A percentile compares a stretch with the other conserved stretches of the same genome.
These are phyloP conservation scores for Malacoraja senta DNA, from an alignment of 2,797 vertebrate species.

Conservation along the genomic window DNA sequence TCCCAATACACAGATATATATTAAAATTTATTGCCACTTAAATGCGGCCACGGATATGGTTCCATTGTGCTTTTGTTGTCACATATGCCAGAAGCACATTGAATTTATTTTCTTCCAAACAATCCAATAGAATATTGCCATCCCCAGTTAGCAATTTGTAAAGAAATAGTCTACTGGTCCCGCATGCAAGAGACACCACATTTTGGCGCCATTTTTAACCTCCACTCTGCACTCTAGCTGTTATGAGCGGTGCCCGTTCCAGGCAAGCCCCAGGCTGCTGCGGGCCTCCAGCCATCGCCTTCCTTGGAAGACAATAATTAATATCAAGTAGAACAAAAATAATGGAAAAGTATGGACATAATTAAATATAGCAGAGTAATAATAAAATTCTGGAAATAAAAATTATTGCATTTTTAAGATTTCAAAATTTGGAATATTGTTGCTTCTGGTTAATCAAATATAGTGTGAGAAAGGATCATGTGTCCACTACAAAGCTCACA, in stretches of 20 bases:
- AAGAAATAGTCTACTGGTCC: too few relatives aligned
- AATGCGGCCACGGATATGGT: background rate
- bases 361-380: background rate
- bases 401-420: background rate
- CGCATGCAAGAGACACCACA: too few relatives aligned
- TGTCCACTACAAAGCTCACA: background rate
- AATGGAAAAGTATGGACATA: background rate
- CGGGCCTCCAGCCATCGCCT: too few relatives aligned
- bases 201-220: too few relatives aligned
- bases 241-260: too few relatives aligned
- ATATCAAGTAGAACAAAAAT: background rate
- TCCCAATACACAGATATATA: background rate
- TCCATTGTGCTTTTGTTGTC: too few relatives aligned
- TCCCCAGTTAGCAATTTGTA: too few relatives aligned
- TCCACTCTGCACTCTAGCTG: too few relatives aligned
- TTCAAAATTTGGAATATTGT: background rate
- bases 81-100: too few relatives aligned
- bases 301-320: background rate
- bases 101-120: too few relatives aligned
- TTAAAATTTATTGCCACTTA: background rate
- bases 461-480: background rate
- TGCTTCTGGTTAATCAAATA: background rate
- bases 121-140: too few relatives aligned
- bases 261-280: too few relatives aligned
- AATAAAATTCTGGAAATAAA: background rate